Evolutionary conservation across 2,797 vertebrate species (phyloP).

Genomic region (Muscicapa striata): DNA sequence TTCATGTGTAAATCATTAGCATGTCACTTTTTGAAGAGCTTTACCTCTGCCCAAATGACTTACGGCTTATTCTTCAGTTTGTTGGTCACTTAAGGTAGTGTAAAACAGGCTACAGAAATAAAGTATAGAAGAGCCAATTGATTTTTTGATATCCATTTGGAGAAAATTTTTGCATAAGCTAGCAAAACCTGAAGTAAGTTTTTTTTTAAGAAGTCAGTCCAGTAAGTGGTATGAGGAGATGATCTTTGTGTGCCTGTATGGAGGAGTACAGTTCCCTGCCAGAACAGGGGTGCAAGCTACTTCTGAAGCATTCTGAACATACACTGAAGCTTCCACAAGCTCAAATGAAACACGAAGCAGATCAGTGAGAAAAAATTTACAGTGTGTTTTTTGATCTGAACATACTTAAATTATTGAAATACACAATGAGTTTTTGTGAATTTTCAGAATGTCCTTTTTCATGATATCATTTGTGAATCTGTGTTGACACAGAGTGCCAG

Average conservation of each 20-base stretch:
- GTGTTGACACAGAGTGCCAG: accelerated
- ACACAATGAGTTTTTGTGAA: background rate
- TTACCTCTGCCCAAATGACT: background rate
- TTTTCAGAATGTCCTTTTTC: background rate
- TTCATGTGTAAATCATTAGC: background rate
- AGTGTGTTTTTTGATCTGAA: background rate
- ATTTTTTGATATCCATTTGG: background rate
- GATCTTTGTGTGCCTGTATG: background rate
- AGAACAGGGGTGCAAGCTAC: background rate
- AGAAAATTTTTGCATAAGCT: background rate
- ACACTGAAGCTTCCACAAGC: background rate
- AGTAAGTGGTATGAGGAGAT: background rate
- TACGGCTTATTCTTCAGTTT: background rate
- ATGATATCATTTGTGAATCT: background rate
- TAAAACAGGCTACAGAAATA: background rate
- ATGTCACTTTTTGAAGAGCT: background rate
- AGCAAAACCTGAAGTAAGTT: background rate
- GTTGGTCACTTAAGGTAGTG: background rate
- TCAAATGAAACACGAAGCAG: background rate
- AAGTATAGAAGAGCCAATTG: background rate
- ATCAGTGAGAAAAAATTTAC: background rate
- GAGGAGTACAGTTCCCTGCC: background rate
- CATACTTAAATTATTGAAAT: background rate
- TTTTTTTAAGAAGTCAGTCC: background rate
- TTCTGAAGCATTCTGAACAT: background rate